These are phyloP conservation scores for Amphilophus citrinellus DNA, from an alignment of 2,113 vertebrate genomes.

Conservation along the genomic window DNA sequence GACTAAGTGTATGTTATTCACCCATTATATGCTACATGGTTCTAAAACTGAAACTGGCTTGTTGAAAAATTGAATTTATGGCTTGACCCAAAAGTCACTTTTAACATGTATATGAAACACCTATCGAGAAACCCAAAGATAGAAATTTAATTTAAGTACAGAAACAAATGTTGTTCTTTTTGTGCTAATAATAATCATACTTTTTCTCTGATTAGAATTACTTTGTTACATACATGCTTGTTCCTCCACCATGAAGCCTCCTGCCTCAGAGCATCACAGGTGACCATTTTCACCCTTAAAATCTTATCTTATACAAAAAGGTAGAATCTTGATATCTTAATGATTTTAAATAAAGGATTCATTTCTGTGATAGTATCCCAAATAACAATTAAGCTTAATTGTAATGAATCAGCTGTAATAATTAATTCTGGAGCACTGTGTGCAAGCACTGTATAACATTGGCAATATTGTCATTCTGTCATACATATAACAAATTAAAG, in stretches of 20 bases:
- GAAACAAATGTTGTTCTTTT: not conserved
- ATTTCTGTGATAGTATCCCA: not conserved
- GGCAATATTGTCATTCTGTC: not conserved
- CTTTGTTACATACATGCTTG: not conserved
- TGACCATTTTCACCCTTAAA: not conserved
- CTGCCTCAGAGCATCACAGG: not conserved
- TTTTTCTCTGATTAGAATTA: not conserved
- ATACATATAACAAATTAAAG: not conserved
- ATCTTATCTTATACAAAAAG: not conserved
- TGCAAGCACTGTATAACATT: not conserved
- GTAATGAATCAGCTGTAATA: constrained; percentile 20
- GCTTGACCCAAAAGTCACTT: not conserved
- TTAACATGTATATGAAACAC: not conserved
- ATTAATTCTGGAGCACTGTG: not conserved
- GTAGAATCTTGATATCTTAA: not conserved
- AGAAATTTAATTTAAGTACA: not conserved
- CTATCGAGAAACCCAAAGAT: not conserved
- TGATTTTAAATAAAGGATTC: not conserved
- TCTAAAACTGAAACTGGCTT: not conserved
- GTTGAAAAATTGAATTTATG: not conserved
- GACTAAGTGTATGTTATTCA: not conserved
- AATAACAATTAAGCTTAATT: constrained; percentile 12
- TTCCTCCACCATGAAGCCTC: not conserved
- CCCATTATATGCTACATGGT: not conserved
- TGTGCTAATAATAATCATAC: not conserved